Percentiles rank a stretch among this genome's conserved stretches.
These are phyloP conservation scores for Mamestra configurata DNA, from an alignment of 1,140 invertebrate species.

Conservation along the genomic window DNA sequence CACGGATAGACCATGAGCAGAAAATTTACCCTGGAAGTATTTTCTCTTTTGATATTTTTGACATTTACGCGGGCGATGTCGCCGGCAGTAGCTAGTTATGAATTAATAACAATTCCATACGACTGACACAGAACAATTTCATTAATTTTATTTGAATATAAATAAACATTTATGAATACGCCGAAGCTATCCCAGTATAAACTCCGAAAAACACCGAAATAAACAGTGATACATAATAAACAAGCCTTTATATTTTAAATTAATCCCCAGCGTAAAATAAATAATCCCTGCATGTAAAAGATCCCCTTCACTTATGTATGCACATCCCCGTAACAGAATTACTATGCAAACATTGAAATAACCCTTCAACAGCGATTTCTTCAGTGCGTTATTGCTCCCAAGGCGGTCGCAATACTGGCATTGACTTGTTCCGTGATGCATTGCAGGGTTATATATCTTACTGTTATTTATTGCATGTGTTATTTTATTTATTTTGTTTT, in stretches of 20 bases:
- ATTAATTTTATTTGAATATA: not conserved
- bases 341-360: constrained; percentile 21
- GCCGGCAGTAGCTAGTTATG: no score
- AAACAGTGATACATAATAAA: not conserved
- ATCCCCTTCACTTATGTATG: constrained; percentile 10
- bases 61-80: no score
- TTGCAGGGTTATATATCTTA: not conserved
- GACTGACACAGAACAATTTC: no score
- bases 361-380: constrained; percentile 30
- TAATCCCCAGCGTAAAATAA: constrained; percentile 1
- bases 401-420: not conserved
- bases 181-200: no score
- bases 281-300: not conserved
- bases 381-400: constrained; percentile 21
- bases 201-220: not conserved
- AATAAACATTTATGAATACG: no score
- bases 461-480: not conserved
- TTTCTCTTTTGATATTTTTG: no score
- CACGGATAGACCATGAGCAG: no score
- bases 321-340: constrained; percentile 3
- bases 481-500: not conserved
- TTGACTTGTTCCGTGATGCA: constrained; percentile 17
- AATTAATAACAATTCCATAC: no score
- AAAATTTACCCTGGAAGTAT: no score
- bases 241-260: not conserved